Conservation (phyloP, 2,888 invertebrate genomes). For the Himalopsyche kuldschensis region DNA sequence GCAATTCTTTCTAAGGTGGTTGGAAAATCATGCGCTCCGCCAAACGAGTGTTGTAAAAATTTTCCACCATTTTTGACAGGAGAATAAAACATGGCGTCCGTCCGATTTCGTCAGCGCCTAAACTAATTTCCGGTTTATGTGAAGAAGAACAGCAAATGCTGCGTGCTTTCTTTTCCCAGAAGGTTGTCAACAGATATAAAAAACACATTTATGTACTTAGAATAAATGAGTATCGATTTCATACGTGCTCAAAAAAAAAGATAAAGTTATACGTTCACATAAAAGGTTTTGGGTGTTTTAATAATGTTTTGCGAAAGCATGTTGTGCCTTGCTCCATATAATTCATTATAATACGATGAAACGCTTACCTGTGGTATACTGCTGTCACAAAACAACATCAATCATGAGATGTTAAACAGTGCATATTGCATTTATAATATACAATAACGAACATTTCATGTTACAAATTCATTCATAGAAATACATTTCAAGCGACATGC, state of each 20-base stretch:
- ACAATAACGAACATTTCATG: neutral
- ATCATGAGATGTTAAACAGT: neutral
- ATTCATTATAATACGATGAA: neutral
- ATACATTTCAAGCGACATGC: neutral
- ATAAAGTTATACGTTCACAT: neutral
- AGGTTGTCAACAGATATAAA: neutral
- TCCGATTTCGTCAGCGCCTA: conserved; percentile 5
- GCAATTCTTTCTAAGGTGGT: neutral
- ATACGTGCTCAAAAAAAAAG: neutral
- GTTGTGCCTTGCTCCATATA: no score
- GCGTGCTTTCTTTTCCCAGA: conserved; percentile 1
- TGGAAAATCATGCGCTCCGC: neutral
- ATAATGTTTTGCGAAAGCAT: no score
- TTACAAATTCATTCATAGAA: neutral
- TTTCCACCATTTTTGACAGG: neutral
- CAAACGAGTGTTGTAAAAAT: neutral
- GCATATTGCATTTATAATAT: neutral
- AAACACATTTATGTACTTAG: neutral
- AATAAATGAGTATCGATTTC: neutral
- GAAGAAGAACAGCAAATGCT: neutral
- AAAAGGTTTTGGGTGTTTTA: neutral
- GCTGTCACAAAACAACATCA: neutral
- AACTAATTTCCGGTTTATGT: conserved; percentile 24
- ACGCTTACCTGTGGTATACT: neutral
- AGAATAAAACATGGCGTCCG: conserved; percentile 18